A percentile compares a stretch with the other conserved stretches of the same genome.
Conservation (phyloP, 2,888 invertebrate genomes). For the Nysson spinosus region DNA sequence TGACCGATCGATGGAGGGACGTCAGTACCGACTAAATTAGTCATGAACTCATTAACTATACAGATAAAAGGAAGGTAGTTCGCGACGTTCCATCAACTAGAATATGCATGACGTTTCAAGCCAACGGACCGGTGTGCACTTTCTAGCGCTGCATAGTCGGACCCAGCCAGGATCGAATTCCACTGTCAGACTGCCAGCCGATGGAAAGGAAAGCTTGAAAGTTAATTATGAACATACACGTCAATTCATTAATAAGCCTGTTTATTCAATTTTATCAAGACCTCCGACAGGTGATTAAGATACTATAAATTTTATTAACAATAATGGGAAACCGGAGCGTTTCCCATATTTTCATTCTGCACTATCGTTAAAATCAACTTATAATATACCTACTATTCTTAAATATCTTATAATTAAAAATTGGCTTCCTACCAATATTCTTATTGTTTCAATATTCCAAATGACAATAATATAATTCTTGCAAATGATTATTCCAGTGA, state of each 20-base stretch:
- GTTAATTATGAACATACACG: slow-evolving; percentile 52
- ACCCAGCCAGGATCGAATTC: slow-evolving; percentile 47
- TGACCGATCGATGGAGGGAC: slow-evolving; percentile 47
- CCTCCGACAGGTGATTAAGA: too few species aligned
- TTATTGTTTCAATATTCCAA: too few species aligned
- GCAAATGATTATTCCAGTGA: too few species aligned
- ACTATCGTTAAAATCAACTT: too few species aligned
- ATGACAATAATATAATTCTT: too few species aligned
- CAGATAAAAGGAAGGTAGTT: slow-evolving; percentile 61
- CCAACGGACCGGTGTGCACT: slow-evolving; percentile 30
- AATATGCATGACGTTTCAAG: slow-evolving; percentile 63
- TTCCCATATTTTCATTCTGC: too few species aligned
- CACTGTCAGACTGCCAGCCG: slow-evolving; percentile 44
- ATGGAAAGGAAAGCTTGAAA: slow-evolving; percentile 45
- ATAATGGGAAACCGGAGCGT: too few species aligned
- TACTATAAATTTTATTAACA: too few species aligned
- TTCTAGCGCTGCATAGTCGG: slow-evolving; percentile 26
- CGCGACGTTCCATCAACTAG: slow-evolving; percentile 58
- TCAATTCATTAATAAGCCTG: slow-evolving; percentile 12
- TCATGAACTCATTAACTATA: slow-evolving; percentile 64
- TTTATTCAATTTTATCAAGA: too few species aligned
- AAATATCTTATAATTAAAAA: too few species aligned
- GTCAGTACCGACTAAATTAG: slow-evolving; percentile 56
- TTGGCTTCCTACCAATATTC: too few species aligned
- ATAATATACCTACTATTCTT: too few species aligned